Conservation (phyloP, 2,113 vertebrate genomes). For the Tympanuchus pallidicinctus region DNA sequence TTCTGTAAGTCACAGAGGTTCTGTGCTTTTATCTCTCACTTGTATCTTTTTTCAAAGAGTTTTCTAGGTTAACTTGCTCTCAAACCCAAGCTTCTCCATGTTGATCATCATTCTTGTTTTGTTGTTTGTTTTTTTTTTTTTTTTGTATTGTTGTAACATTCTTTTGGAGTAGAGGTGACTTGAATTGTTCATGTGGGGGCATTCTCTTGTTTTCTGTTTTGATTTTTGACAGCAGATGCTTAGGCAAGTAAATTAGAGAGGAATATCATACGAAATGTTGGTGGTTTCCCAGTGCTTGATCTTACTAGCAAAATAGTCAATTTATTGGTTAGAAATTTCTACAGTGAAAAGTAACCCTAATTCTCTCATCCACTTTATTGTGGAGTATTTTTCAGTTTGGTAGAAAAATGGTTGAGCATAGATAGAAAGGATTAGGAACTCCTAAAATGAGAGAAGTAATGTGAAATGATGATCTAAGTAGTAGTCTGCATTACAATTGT, state of each 20-base stretch:
- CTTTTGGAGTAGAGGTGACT: background rate
- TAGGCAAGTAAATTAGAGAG: background rate
- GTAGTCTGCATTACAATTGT: background rate
- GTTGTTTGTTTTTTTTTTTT: background rate
- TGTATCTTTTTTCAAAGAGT: background rate
- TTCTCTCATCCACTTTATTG: background rate
- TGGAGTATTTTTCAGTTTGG: background rate
- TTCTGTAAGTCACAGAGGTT: background rate
- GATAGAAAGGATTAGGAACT: background rate
- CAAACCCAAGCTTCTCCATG: accelerated
- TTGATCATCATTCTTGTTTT: background rate
- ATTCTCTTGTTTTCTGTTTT: background rate
- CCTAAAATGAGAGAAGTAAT: background rate
- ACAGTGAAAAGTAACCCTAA: background rate
- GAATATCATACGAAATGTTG: background rate
- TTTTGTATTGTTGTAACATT: background rate
- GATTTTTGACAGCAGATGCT: background rate
- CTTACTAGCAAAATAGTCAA: background rate
- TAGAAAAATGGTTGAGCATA: background rate
- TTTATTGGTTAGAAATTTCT: background rate
- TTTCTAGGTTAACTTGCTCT: background rate
- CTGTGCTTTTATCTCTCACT: background rate
- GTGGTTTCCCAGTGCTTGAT: background rate
- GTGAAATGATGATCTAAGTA: background rate
- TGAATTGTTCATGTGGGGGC: background rate